These are phyloP conservation scores for Drosophila arizonae DNA, from an alignment of 1,140 invertebrate species.

Conservation along the genomic window DNA sequence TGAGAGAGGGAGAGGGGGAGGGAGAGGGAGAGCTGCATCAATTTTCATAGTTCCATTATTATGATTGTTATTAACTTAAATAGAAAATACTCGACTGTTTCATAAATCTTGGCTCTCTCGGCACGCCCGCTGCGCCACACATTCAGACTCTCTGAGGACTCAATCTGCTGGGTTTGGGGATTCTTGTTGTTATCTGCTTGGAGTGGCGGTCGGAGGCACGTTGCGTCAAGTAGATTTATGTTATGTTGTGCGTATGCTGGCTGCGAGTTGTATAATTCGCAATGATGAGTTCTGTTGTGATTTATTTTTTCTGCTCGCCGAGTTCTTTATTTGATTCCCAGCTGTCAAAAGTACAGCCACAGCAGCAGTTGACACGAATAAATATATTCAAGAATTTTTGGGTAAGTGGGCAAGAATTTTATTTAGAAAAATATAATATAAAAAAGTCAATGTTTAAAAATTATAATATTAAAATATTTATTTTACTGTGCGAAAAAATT, in stretches of 20 bases:
- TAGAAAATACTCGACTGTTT: slow-evolving; percentile 81
- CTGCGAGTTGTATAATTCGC: slow-evolving; percentile 32
- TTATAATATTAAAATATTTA: too few species aligned
- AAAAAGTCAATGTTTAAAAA: too few species aligned
- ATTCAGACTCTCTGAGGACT: slow-evolving; percentile 24
- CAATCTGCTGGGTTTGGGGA: not conserved
- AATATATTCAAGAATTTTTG: not conserved
- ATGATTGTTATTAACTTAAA: slow-evolving; percentile 82
- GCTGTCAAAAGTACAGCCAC: slow-evolving; percentile 3
- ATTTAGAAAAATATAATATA: too few species aligned
- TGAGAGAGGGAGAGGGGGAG: too few species aligned
- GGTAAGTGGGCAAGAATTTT: too few species aligned
- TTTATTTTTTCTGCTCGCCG: slow-evolving; percentile 48
- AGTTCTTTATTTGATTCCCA: slow-evolving; percentile 13
- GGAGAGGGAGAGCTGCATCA: slow-evolving; percentile 51
- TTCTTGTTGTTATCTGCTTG: too few species aligned
- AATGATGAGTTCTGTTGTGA: slow-evolving; percentile 64
- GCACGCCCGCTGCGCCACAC: slow-evolving; percentile 38
- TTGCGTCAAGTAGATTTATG: slow-evolving; percentile 75
- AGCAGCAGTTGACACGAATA: not conserved
- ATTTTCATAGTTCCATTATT: slow-evolving; percentile 79
- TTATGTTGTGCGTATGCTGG: slow-evolving; percentile 55
- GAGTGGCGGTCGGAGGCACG: slow-evolving; percentile 44
- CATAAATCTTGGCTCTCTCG: slow-evolving; percentile 67
- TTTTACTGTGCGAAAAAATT: too few species aligned